A percentile compares a stretch with the other conserved stretches of the same genome.
Conservation (phyloP, 2,888 invertebrate species). For the Panorpa germanica region DNA sequence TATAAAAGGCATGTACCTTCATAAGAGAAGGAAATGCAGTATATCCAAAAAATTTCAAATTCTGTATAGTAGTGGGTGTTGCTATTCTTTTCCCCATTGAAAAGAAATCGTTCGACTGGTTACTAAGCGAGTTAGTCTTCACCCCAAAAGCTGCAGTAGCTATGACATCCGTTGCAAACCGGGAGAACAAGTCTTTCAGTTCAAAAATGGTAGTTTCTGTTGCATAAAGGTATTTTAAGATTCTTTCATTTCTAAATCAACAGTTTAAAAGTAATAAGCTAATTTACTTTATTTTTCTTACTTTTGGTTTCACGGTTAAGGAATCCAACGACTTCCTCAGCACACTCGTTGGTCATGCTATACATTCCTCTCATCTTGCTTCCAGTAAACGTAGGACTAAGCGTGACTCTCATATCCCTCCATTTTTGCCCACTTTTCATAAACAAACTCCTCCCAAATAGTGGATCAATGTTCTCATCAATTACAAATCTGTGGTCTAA, state of each 20-base stretch:
- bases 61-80: background rate
- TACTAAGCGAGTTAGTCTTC: conserved; percentile 11
- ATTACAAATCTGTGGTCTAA: no score
- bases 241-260: no score
- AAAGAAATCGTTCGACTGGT: conserved; percentile 12
- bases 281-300: no score
- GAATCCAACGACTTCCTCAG: no score
- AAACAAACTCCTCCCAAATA: conserved; percentile 7
- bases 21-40: conserved; percentile 1
- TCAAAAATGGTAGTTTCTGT: conserved; percentile 10
- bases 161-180: conserved; percentile 13
- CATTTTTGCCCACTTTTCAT: conserved; percentile 6
- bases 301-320: no score
- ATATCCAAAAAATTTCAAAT: background rate
- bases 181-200: conserved; percentile 11
- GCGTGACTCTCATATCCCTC: no score
- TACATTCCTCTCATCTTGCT: no score
- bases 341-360: background rate
- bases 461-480: conserved; percentile 2
- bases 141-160: conserved; percentile 14
- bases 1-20: no score
- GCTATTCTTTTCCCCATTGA: conserved; percentile 9
- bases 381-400: no score
- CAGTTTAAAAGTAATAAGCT: no score
- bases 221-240: no score